These are phyloP conservation scores for Oncorhynchus gorbuscha DNA, from an alignment of 2,113 vertebrate species.

Conservation along the genomic window DNA sequence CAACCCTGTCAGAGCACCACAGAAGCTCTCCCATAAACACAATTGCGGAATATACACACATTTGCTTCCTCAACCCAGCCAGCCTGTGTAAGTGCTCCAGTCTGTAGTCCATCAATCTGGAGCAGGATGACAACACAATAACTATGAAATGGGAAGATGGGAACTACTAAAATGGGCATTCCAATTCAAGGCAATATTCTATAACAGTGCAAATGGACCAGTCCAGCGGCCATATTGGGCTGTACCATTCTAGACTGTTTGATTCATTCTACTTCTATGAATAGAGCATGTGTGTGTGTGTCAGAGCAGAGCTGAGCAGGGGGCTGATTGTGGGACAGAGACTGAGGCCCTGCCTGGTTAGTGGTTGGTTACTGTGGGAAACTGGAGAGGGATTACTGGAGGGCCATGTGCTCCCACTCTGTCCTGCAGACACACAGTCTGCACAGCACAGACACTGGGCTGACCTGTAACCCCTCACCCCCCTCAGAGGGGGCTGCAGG, in stretches of 20 bases:
- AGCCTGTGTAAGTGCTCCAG: neutral
- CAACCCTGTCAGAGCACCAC: neutral
- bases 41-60: neutral
- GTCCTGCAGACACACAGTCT: constrained; percentile 73
- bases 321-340: neutral
- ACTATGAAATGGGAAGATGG: neutral
- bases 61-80: neutral
- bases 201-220: neutral
- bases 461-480: constrained; percentile 59
- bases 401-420: constrained; percentile 55
- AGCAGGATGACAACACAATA: neutral
- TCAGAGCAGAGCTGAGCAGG: constrained; percentile 8
- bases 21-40: neutral
- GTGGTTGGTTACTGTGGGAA: constrained; percentile 56
- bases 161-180: neutral
- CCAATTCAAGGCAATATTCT: neutral
- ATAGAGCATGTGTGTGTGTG: constrained; percentile 13
- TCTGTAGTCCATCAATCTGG: neutral
- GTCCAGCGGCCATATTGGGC: constrained; percentile 13
- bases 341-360: constrained; percentile 5
- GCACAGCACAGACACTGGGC: constrained; percentile 58
- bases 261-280: constrained; percentile 50
- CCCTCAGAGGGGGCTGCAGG: constrained; percentile 52
- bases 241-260: constrained; percentile 32
- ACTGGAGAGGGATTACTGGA: constrained; percentile 56